Percentiles rank a stretch among this genome's conserved stretches.
phyloP scores from a whole-genome alignment of 2,113 vertebrate species.

The Danio rerio region DNA sequence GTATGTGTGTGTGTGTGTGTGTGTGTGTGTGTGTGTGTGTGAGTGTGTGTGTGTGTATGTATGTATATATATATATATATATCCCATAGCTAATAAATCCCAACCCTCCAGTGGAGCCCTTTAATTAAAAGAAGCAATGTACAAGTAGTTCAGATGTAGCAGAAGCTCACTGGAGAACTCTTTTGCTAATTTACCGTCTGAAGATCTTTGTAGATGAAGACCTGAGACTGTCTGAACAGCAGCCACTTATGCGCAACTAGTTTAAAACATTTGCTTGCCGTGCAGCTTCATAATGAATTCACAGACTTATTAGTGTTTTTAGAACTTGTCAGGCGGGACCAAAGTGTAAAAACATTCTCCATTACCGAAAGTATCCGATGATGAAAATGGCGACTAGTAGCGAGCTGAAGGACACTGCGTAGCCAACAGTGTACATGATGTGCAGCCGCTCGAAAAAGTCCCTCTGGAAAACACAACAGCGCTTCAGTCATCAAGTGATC shows the following conservation, averaged over 20 bases:
- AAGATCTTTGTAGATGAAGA: slow-evolving; percentile 5
- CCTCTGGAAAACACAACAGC: slow-evolving; percentile 66
- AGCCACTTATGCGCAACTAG: not conserved
- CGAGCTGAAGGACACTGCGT: slow-evolving; percentile 86
- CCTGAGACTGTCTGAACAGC: not conserved
- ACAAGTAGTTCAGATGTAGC: not conserved
- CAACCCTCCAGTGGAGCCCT: not conserved
- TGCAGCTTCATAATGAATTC: not conserved
- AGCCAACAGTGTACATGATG: slow-evolving; percentile 87
- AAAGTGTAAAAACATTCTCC: not conserved
- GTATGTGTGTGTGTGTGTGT: too few relatives aligned
- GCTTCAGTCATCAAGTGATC: not conserved
- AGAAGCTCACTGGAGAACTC: not conserved
- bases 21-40: too few relatives aligned
- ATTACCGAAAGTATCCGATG: slow-evolving; percentile 87
- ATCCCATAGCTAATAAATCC: not conserved
- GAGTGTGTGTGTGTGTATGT: too few relatives aligned
- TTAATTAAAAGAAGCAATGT: not conserved
- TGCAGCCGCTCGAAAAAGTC: slow-evolving; percentile 87
- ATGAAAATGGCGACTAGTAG: slow-evolving; percentile 85
- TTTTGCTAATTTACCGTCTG: not conserved
- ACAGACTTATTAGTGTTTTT: not conserved
- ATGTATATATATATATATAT: not conserved
- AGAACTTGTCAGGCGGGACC: not conserved
- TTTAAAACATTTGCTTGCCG: not conserved